Evolutionary conservation across 2,797 vertebrate genomes (phyloP).

Genomic region (Gymnothorax reevesii): DNA sequence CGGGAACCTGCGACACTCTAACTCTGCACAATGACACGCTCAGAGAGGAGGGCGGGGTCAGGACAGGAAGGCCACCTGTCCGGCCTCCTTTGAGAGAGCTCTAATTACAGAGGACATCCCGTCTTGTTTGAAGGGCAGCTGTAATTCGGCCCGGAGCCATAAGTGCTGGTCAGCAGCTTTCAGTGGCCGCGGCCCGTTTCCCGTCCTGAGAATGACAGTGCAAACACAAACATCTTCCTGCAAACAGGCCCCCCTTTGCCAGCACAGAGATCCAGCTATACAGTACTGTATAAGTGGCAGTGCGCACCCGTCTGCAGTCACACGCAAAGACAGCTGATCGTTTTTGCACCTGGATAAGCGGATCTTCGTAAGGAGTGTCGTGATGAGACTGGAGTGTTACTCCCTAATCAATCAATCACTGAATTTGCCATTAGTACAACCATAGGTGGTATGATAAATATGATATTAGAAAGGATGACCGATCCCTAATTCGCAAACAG

Average conservation of each 20-base stretch:
- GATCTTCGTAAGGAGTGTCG: no score
- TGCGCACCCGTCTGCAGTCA: background rate
- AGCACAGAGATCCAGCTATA: constrained; percentile 34
- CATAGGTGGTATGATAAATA: no score
- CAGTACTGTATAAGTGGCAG: constrained; percentile 30
- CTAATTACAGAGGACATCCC: constrained; percentile 46
- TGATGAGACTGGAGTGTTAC: no score
- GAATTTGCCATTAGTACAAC: no score
- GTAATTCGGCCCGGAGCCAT: constrained; percentile 54
- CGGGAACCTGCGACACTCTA: background rate
- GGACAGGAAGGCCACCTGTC: constrained; percentile 34
- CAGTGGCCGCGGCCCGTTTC: constrained; percentile 45
- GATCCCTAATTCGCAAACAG: no score
- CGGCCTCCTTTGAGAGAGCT: constrained; percentile 38
- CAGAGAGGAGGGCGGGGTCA: constrained; percentile 25
- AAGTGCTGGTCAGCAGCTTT: constrained; percentile 47
- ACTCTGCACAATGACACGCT: background rate
- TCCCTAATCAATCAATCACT: no score
- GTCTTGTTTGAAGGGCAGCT: constrained; percentile 45
- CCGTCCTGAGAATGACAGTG: constrained; percentile 59
- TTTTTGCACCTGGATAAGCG: background rate
- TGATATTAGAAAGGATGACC: no score
- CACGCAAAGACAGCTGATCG: background rate
- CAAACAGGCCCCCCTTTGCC: constrained; percentile 16
- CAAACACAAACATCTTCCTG: constrained; percentile 11